These are phyloP conservation scores for Heliconius hermathena DNA, from an alignment of 1,140 invertebrate species.

Conservation along the genomic window DNA sequence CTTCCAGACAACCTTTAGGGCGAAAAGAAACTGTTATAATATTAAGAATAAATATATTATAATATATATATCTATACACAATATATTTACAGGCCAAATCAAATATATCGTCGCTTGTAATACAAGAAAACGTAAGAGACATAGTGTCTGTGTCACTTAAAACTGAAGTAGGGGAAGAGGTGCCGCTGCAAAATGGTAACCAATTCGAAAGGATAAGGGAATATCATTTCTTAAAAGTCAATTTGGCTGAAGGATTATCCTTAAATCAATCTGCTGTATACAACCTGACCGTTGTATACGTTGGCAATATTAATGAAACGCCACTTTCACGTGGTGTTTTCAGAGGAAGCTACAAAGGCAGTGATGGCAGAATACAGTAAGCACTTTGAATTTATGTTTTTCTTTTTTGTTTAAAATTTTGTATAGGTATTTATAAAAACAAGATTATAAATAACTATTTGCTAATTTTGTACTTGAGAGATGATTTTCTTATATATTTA, in stretches of 20 bases:
- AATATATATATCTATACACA: too few species aligned
- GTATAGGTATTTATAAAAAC: too few species aligned
- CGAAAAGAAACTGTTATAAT: too few species aligned
- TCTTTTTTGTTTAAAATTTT: too few species aligned
- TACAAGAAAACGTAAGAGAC: slow-evolving; percentile 71
- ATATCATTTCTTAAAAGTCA: slow-evolving; percentile 65
- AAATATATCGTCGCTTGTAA: slow-evolving; percentile 47
- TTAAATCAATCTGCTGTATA: slow-evolving; percentile 53
- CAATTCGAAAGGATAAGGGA: slow-evolving; percentile 54
- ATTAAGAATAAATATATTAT: too few species aligned
- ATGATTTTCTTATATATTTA: not conserved
- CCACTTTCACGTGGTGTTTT: slow-evolving; percentile 70
- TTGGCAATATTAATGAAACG: slow-evolving; percentile 76
- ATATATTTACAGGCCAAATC: slow-evolving; percentile 55
- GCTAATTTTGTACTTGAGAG: not conserved
- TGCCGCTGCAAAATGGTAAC: not conserved
- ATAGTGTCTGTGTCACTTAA: slow-evolving; percentile 53
- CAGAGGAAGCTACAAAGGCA: slow-evolving; percentile 65
- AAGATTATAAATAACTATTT: not conserved
- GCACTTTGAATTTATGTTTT: slow-evolving; percentile 31
- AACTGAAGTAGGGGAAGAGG: slow-evolving; percentile 44
- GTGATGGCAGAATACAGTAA: slow-evolving; percentile 61
- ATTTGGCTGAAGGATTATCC: slow-evolving; percentile 54
- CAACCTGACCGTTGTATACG: slow-evolving; percentile 52
- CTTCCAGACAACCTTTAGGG: too few species aligned